Evolutionary conservation across 2,797 vertebrate species (phyloP), one percentile per base, ranked within the genome.

Genomic region (Mormyrus proboscirostris): DNA sequence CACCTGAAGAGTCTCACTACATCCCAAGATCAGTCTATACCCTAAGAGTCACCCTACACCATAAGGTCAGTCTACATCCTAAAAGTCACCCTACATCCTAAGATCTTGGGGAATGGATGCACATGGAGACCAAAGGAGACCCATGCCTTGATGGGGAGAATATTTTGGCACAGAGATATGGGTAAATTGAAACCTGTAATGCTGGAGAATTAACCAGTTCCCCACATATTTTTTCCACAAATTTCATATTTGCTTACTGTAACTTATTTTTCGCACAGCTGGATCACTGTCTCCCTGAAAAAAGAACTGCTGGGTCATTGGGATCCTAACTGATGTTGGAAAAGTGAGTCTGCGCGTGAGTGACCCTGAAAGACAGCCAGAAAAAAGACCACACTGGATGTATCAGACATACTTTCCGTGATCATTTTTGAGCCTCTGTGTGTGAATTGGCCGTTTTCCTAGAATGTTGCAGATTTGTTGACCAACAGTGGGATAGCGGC

Each of bases 391-490:
- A 47, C 7, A n/a, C 6, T 44, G 73, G n/a, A 79, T 41, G 16
- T 47, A 41, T 47, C 73, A n/a, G 38, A n/a, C 19, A 79, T 79
- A 79, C 73, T 79, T 79, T 79, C 73, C 38, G n/a, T 79, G 33
- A 79, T 79, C 5, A 79, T 79, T 79, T 79, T 79, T 79, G 14
- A 79, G 38, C 73, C 73, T 79, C 2, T 44, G 16, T 47, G 73
- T 79, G 73, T 79, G 73, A 79, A 47, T 79, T 79, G 73, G 73
- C 73, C 16, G 6, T 79, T 47, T 79, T 79, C 73, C 73, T 79
- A 47, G 73, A 79, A 79, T 47, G 16, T 38, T 2, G 19, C 38
- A 79, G 73, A 47, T 79, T 79, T 47, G 73, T 79, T 79, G 73
- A 79, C 73, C 73, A 79, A 79, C 73, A 79, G 73, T 38, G 47